phyloP scores from a whole-genome alignment of 2,888 invertebrate genomes.

The Cantharis rufa region DNA sequence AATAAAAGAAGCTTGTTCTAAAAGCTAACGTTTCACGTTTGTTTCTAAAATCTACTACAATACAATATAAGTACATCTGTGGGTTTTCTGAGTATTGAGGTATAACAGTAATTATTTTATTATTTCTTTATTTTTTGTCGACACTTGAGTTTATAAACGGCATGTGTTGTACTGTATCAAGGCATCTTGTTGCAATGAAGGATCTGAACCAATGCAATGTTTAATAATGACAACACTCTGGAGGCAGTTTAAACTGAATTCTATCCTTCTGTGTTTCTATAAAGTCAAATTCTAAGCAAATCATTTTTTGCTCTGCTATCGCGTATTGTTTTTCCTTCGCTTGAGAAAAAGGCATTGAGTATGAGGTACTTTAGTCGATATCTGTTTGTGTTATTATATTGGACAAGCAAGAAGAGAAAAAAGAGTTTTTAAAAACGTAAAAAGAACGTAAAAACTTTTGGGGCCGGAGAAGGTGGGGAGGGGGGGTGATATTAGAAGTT shows the following conservation, averaged over 20 bases:
- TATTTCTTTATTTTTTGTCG: constrained; percentile 23
- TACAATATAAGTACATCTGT: constrained; percentile 59
- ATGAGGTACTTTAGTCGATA: background rate
- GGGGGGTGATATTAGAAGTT: constrained; percentile 13
- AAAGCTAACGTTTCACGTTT: constrained; percentile 48
- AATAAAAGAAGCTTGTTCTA: constrained; percentile 46
- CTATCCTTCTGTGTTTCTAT: background rate
- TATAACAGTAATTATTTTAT: constrained; percentile 49
- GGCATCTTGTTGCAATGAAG: constrained; percentile 56
- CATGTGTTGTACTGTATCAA: constrained; percentile 58
- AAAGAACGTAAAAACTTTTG: background rate
- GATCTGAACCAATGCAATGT: constrained; percentile 42
- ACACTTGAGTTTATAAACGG: constrained; percentile 51
- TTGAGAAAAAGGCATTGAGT: background rate
- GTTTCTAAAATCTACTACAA: constrained; percentile 53
- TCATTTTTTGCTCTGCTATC: background rate
- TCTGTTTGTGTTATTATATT: background rate
- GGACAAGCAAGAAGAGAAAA: background rate
- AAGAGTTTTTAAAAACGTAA: background rate
- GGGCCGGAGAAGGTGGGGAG: background rate
- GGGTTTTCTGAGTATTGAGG: constrained; percentile 57
- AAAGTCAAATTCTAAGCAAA: constrained; percentile 2
- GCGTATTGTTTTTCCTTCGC: background rate
- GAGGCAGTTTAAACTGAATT: constrained; percentile 46
- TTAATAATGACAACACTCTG: constrained; percentile 33